Evolutionary conservation across 1,140 invertebrate genomes (phyloP).

Genomic region (Eurosta solidaginis): DNA sequence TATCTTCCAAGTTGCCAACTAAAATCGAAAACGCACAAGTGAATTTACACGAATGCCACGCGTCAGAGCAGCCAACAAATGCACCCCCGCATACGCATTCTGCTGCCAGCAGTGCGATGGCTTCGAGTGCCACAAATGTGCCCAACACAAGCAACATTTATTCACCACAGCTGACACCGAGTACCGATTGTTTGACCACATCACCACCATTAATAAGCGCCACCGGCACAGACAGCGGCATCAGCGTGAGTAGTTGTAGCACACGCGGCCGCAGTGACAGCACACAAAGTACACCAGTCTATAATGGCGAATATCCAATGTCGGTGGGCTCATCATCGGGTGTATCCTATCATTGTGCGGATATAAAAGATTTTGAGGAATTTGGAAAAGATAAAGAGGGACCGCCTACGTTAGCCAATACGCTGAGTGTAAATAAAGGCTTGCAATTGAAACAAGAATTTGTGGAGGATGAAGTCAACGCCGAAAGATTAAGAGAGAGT

Average conservation of each 20-base stretch:
- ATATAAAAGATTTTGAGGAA: conserved; percentile 43
- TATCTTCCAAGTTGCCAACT: background rate
- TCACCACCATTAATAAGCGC: conserved; percentile 53
- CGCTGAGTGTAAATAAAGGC: background rate
- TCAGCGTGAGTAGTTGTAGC: conserved; percentile 51
- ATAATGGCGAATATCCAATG: conserved; percentile 54
- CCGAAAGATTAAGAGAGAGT: too few relatives aligned
- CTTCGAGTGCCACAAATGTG: background rate
- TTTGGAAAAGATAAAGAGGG: conserved; percentile 25
- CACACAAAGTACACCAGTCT: conserved; percentile 53
- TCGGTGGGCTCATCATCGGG: conserved; percentile 54
- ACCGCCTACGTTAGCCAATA: background rate
- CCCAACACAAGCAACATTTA: background rate
- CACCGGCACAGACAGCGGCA: conserved; percentile 54
- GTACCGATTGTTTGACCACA: conserved; percentile 3
- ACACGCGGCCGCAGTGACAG: conserved; percentile 48
- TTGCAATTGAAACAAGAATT: conserved; percentile 30
- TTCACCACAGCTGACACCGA: background rate
- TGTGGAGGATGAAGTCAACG: background rate
- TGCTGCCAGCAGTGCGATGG: conserved; percentile 28
- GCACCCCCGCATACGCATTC: conserved; percentile 43
- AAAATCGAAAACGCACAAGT: background rate
- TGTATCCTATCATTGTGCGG: conserved; percentile 48
- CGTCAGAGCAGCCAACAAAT: conserved; percentile 39
- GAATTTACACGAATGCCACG: conserved; percentile 8